phyloP scores from a whole-genome alignment of 2,113 vertebrate genomes.

The Tragelaphus imberbis region DNA sequence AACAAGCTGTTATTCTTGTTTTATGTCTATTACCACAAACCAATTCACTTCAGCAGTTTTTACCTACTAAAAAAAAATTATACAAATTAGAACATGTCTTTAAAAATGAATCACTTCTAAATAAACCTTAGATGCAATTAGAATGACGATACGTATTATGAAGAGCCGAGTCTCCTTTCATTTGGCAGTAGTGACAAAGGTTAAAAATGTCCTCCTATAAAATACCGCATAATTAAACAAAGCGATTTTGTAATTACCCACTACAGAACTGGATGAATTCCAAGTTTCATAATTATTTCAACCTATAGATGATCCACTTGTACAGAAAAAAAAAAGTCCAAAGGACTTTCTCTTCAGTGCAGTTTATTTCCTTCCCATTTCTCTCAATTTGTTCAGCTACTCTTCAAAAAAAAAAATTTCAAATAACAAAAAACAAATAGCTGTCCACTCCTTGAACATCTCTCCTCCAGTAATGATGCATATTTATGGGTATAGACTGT shows the following conservation, averaged over 20 bases:
- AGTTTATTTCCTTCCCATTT: constrained; percentile 21
- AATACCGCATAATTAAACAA: constrained; percentile 64
- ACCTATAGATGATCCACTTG: constrained; percentile 36
- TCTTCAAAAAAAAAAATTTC: neutral
- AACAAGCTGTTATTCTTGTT: neutral
- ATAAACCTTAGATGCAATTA: constrained; percentile 54
- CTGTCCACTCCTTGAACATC: neutral
- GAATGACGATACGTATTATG: constrained; percentile 47
- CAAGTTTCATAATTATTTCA: constrained; percentile 61
- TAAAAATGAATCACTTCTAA: constrained; percentile 46
- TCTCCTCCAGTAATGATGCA: neutral
- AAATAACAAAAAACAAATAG: neutral
- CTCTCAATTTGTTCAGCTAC: neutral
- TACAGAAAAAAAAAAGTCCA: neutral
- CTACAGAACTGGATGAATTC: constrained; percentile 56
- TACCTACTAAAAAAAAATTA: constrained; percentile 42
- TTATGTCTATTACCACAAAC: constrained; percentile 22
- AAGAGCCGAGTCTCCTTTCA: constrained; percentile 36
- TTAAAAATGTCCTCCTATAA: constrained; percentile 61
- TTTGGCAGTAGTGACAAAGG: constrained; percentile 54
- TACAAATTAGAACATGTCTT: constrained; percentile 25
- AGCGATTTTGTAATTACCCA: constrained; percentile 63
- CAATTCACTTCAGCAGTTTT: constrained; percentile 54
- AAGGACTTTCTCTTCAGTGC: neutral
- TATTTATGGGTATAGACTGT: neutral